These are phyloP conservation scores for Girardinus metallicus DNA, from an alignment of 2,797 vertebrate genomes.

Conservation along the genomic window DNA sequence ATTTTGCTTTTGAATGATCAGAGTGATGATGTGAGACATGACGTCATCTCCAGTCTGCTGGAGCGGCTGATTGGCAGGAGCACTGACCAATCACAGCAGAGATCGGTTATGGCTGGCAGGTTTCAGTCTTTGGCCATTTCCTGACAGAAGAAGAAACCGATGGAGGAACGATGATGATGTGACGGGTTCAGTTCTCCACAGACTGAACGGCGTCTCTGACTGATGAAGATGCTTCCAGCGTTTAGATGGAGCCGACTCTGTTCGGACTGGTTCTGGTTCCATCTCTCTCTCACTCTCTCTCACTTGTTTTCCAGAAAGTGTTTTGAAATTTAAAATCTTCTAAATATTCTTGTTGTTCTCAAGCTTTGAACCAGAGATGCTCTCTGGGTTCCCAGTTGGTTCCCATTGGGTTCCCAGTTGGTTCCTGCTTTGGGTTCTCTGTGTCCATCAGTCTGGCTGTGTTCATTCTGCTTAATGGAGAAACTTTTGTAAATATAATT, in stretches of 20 bases:
- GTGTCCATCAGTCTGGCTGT: slow-evolving; percentile 61
- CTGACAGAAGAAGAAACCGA: background rate
- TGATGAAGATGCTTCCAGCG: slow-evolving; percentile 25
- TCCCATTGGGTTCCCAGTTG: slow-evolving; percentile 52
- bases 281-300: slow-evolving; percentile 22
- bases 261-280: slow-evolving; percentile 31
- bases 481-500: slow-evolving; percentile 84
- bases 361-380: slow-evolving; percentile 20
- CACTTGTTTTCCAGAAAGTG: slow-evolving; percentile 61
- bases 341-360: slow-evolving; percentile 52
- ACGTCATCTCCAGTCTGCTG: background rate
- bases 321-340: slow-evolving; percentile 73
- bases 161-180: background rate
- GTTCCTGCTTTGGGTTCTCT: slow-evolving; percentile 48
- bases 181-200: background rate
- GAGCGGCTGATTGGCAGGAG: background rate
- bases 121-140: background rate
- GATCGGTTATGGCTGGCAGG: background rate
- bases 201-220: background rate
- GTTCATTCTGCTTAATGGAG: slow-evolving; percentile 63
- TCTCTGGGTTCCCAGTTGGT: slow-evolving; percentile 46
- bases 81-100: background rate
- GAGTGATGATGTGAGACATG: background rate
- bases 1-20: background rate
- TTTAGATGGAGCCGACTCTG: slow-evolving; percentile 33